These are phyloP conservation scores for Eretmochelys imbricata DNA, from an alignment of 2,113 vertebrate genomes.

Conservation along the genomic window DNA sequence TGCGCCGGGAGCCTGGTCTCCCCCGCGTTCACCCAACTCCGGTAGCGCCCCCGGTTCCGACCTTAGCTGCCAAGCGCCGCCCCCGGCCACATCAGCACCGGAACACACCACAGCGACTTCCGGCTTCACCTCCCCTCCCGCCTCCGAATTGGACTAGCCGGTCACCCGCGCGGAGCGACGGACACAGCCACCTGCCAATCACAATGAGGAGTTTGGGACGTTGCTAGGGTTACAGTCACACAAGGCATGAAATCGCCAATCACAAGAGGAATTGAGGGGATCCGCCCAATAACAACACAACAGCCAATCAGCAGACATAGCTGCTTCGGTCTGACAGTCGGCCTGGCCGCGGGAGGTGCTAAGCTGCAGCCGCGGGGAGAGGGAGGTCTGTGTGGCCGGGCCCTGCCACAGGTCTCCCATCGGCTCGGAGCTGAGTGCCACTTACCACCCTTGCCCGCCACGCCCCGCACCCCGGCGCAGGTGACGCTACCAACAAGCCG, in stretches of 20 bases:
- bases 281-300: neutral
- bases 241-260: neutral
- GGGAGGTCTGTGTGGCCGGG: no score
- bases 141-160: accelerated
- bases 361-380: no score
- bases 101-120: neutral
- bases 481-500: no score
- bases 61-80: neutral
- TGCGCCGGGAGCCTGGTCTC: neutral
- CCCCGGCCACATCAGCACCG: slow-evolving; percentile 72
- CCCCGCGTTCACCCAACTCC: no score
- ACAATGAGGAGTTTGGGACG: accelerated
- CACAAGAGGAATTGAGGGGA: neutral
- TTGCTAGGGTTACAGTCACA: neutral
- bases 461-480: no score
- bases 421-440: no score
- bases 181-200: accelerated
- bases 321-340: neutral
- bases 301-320: neutral
- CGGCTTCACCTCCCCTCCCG: neutral
- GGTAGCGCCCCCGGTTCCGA: neutral
- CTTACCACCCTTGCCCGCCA: no score
- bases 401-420: no score
- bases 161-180: accelerated
- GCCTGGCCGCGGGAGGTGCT: neutral